Percentiles rank a stretch among this genome's conserved stretches.
Evolutionary conservation across 2,113 vertebrate species (phyloP).

Genomic region (Rattus rattus): DNA sequence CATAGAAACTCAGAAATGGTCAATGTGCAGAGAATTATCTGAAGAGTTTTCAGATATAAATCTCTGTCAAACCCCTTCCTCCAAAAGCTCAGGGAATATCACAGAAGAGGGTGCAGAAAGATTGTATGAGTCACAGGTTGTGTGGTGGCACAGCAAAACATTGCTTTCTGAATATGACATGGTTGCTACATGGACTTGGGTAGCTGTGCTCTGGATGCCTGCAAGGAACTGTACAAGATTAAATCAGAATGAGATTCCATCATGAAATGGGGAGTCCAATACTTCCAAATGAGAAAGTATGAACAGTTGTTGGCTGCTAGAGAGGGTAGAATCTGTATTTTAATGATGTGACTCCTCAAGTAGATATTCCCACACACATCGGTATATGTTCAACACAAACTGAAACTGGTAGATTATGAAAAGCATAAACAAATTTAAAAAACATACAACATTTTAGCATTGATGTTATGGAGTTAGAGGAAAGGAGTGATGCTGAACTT

Average conservation of each 20-base stretch:
- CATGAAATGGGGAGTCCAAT: accelerated
- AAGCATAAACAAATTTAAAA: not conserved
- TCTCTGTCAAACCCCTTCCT: not conserved
- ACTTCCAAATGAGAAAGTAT: not conserved
- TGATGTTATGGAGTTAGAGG: not conserved
- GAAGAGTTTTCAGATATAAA: not conserved
- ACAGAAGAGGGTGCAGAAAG: not conserved
- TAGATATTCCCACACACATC: no score
- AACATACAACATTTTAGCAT: not conserved
- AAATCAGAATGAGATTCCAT: not conserved
- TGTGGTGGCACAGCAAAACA: not conserved
- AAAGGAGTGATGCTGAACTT: not conserved
- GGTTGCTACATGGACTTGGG: not conserved
- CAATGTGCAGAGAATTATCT: not conserved
- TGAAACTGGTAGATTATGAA: not conserved
- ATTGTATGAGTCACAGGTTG: not conserved
- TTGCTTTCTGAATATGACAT: not conserved
- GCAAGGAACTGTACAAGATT: not conserved
- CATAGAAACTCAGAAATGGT: not conserved
- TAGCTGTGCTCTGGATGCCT: not conserved
- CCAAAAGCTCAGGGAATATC: not conserved
- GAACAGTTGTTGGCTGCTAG: no score
- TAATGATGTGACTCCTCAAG: not conserved
- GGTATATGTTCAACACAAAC: no score
- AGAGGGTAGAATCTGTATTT: not conserved